Conservation (phyloP, 64 coral and sea anemone species). For the Pocillopora verrucosa region DNA sequence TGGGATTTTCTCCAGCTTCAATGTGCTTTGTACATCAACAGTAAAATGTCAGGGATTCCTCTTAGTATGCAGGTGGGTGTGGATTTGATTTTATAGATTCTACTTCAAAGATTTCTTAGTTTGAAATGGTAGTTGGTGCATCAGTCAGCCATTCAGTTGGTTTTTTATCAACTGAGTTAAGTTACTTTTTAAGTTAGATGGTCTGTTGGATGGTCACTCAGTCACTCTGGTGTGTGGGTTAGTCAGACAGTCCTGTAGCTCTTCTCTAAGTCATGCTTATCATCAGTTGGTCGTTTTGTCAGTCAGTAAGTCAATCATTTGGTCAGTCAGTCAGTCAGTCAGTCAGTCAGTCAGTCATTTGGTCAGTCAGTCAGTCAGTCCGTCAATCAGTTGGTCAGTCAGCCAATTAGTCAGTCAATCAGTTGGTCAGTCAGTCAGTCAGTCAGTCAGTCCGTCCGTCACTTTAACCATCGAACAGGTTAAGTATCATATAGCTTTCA, state of each 20-base stretch:
- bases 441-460: neutral
- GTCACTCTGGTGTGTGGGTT: neutral
- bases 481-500: too few species aligned
- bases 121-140: neutral
- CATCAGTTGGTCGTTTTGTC: neutral
- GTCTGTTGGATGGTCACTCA: neutral
- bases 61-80: constrained; percentile 88
- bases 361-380: too few species aligned
- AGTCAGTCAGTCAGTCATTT: too few species aligned
- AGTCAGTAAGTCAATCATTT: too few species aligned
- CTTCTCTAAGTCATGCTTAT: neutral
- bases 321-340: too few species aligned
- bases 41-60: constrained; percentile 97
- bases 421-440: too few species aligned
- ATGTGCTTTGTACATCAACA: constrained; percentile 98
- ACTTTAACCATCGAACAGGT: neutral
- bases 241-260: neutral
- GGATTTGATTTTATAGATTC: too few species aligned
- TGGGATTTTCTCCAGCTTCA: constrained; percentile 99
- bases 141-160: neutral
- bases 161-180: neutral
- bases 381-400: too few species aligned
- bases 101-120: too few species aligned
- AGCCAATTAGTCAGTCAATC: too few species aligned
- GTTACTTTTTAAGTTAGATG: too few species aligned